A percentile compares a stretch with the other conserved stretches of the same genome.
Conservation (phyloP, 2,888 invertebrate genomes). For the Saturnia pavonia region DNA sequence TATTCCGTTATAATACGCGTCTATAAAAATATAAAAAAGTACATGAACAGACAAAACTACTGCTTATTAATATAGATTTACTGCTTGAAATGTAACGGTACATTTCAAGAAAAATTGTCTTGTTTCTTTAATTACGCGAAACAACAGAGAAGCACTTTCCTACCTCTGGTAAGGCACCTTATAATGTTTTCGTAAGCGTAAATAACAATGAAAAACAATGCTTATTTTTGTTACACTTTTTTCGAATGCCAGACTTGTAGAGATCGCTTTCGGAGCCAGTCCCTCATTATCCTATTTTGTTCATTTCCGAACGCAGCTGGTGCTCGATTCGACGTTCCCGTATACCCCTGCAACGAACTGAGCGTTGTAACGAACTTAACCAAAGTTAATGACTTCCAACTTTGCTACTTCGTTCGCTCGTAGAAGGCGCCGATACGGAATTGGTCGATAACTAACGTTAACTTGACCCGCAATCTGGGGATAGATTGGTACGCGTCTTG, state of each 20-base stretch:
- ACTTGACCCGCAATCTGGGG: constrained; percentile 52
- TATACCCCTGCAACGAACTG: constrained; percentile 39
- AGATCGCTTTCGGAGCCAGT: constrained; percentile 18
- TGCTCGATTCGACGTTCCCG: constrained; percentile 30
- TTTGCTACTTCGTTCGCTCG: constrained; percentile 42
- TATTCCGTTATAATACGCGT: too few species aligned
- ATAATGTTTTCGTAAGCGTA: constrained; percentile 27
- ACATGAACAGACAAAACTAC: too few species aligned
- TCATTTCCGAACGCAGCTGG: constrained; percentile 54
- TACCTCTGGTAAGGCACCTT: background rate
- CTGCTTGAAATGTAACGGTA: background rate
- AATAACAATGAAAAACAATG: constrained; percentile 28
- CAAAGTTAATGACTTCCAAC: constrained; percentile 63
- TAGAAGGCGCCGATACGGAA: constrained; percentile 47
- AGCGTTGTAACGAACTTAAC: constrained; percentile 56
- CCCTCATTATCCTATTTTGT: constrained; percentile 55
- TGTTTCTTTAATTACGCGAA: background rate
- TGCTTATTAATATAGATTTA: background rate
- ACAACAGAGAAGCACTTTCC: background rate
- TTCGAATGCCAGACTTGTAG: constrained; percentile 28
- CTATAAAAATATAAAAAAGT: too few species aligned
- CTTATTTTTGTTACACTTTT: constrained; percentile 33
- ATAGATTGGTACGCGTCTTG: constrained; percentile 39
- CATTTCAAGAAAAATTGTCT: background rate
- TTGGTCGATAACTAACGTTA: constrained; percentile 52